Conservation (phyloP, 2,113 vertebrate species). For the Todiramphus saurophagus region DNA sequence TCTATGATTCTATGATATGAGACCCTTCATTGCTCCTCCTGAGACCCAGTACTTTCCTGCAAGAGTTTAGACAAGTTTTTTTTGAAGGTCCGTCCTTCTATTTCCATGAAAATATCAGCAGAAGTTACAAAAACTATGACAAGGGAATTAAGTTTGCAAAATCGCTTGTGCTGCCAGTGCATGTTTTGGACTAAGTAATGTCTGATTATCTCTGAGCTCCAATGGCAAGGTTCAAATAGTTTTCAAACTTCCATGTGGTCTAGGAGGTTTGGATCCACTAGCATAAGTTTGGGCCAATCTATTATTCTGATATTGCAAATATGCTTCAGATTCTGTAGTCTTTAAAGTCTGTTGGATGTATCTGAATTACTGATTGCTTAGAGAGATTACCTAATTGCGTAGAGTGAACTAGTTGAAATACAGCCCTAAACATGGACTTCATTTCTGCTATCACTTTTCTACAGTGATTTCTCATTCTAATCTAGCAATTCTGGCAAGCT, state of each 20-base stretch:
- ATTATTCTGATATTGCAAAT: not conserved
- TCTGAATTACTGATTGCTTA: constrained; percentile 3
- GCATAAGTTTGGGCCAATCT: not conserved
- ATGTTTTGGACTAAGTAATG: not conserved
- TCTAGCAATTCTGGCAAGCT: not conserved
- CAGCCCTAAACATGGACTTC: not conserved
- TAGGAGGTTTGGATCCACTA: not conserved
- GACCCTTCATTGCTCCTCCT: not conserved
- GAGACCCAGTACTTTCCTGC: not conserved
- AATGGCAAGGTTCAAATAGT: not conserved
- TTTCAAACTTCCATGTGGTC: not conserved
- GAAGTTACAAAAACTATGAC: not conserved
- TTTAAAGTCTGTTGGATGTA: not conserved
- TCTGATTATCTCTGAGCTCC: constrained; percentile 1
- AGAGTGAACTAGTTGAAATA: constrained; percentile 4
- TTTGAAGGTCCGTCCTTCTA: not conserved
- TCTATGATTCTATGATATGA: not conserved
- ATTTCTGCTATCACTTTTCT: not conserved
- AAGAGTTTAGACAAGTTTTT: not conserved
- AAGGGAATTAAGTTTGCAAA: not conserved
- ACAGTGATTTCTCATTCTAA: not conserved
- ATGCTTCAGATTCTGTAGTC: not conserved
- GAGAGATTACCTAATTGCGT: constrained; percentile 9
- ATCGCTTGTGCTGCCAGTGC: not conserved
- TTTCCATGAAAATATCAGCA: not conserved